Percentiles rank a stretch among this genome's conserved stretches.
phyloP scores from a whole-genome alignment of 2,113 vertebrate genomes.

The Nansenia antarctica region DNA sequence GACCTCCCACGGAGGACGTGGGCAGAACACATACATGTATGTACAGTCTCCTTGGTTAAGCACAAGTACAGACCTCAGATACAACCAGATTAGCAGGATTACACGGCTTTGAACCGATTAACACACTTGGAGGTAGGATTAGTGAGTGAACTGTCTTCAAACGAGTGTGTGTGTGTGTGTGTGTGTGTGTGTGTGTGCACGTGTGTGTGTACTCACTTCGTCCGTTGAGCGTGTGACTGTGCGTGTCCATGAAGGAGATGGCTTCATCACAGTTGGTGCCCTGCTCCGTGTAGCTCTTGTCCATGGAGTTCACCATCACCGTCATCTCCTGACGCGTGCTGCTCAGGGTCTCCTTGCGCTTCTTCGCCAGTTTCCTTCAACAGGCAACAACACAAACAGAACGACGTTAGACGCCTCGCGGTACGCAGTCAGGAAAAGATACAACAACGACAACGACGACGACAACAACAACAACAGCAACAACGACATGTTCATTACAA shows the following conservation, averaged over 20 bases:
- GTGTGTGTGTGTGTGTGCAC: too few species aligned
- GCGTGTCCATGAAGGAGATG: constrained; percentile 87
- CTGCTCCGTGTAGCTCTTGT: constrained; percentile 88
- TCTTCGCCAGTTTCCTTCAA: constrained; percentile 87
- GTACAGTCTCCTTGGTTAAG: too few species aligned
- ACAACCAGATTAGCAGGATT: background rate
- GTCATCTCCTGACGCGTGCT: constrained; percentile 91
- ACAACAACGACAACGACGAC: too few species aligned
- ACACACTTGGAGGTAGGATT: too few species aligned
- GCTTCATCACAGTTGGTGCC: constrained; percentile 86
- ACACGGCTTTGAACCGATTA: background rate
- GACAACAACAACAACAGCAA: too few species aligned
- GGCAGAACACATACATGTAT: too few species aligned
- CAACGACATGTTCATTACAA: too few species aligned
- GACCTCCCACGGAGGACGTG: too few species aligned
- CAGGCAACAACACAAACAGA: background rate
- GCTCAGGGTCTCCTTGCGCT: constrained; percentile 87
- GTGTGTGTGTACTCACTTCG: constrained; percentile 80
- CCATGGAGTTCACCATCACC: constrained; percentile 89
- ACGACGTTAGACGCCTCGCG: too few species aligned
- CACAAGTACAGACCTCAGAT: background rate
- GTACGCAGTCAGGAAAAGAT: too few species aligned
- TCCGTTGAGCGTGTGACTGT: constrained; percentile 78
- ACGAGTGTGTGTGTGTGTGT: too few species aligned
- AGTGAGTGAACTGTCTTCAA: too few species aligned